Evolutionary conservation across 2,888 invertebrate genomes (phyloP).

Genomic region (Diabrotica balteata): DNA sequence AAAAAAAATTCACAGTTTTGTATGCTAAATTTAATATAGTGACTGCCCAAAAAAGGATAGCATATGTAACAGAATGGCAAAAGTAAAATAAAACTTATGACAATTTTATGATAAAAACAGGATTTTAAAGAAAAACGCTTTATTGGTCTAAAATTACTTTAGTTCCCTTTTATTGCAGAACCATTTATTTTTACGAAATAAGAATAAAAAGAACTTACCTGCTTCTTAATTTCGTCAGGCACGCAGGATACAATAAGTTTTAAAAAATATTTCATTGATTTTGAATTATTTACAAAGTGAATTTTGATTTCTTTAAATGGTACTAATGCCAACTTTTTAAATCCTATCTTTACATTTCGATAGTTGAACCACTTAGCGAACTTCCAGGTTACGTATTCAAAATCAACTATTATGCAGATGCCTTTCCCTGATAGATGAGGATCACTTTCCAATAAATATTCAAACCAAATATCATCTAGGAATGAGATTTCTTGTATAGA

Average conservation of each 20-base stretch:
- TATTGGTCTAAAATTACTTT: too few relatives aligned
- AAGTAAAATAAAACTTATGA: too few relatives aligned
- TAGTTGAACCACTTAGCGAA: slow-evolving; percentile 4
- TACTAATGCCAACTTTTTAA: background rate
- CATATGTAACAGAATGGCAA: too few relatives aligned
- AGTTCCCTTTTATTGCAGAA: too few relatives aligned
- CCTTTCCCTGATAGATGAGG: slow-evolving; percentile 15
- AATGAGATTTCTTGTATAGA: slow-evolving; percentile 1
- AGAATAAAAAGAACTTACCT: background rate
- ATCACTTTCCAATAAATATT: slow-evolving; percentile 14
- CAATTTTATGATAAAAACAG: too few relatives aligned
- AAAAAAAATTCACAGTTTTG: too few relatives aligned
- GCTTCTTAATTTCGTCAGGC: slow-evolving; percentile 16
- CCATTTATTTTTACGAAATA: too few relatives aligned
- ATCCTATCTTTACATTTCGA: slow-evolving; percentile 1
- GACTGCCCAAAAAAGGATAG: too few relatives aligned
- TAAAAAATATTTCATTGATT: background rate
- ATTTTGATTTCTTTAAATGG: slow-evolving; percentile 19
- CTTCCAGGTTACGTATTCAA: slow-evolving; percentile 8
- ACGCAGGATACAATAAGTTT: slow-evolving; percentile 9
- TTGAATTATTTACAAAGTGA: slow-evolving; percentile 9
- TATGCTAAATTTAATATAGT: too few relatives aligned
- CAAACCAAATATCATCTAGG: slow-evolving; percentile 18
- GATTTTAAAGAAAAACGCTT: too few relatives aligned
- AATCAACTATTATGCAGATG: slow-evolving; percentile 15